Percentiles rank a stretch among this genome's conserved stretches.
Evolutionary conservation across 2,797 vertebrate species (phyloP).

Genomic region (Euthynnus affinis): DNA sequence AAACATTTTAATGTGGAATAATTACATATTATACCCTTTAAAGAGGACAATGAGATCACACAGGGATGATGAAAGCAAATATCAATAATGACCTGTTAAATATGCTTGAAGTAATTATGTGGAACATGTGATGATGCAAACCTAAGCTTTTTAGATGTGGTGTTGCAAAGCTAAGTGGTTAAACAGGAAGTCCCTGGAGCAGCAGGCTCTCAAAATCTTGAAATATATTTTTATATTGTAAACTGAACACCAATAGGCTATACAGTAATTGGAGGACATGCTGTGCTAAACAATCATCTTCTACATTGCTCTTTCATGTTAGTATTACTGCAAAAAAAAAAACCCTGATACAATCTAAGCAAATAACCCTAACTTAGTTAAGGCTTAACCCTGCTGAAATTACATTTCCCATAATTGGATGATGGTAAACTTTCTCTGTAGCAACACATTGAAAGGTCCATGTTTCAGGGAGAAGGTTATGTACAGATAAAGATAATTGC

Average conservation of each 20-base stretch:
- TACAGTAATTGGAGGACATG: not conserved
- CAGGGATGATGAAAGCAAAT: no score
- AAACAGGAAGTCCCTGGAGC: no score
- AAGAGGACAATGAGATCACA: not conserved
- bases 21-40: no score
- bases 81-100: no score
- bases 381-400: slow-evolving; percentile 11
- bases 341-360: not conserved
- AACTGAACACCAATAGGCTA: not conserved
- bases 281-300: not conserved
- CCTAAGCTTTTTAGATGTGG: no score
- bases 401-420: slow-evolving; percentile 17
- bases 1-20: no score
- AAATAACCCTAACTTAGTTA: slow-evolving; percentile 13
- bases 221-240: no score
- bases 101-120: no score
- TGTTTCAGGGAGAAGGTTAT: slow-evolving; percentile 1
- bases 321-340: slow-evolving; percentile 9
- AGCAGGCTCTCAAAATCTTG: no score
- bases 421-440: slow-evolving; percentile 5
- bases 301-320: not conserved
- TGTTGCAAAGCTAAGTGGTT: no score
- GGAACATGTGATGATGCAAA: no score
- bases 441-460: not conserved
- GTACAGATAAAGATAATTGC: slow-evolving; percentile 7